These are phyloP conservation scores for Hippocampus abdominalis DNA, from an alignment of 2,113 vertebrate species.

Conservation along the genomic window DNA sequence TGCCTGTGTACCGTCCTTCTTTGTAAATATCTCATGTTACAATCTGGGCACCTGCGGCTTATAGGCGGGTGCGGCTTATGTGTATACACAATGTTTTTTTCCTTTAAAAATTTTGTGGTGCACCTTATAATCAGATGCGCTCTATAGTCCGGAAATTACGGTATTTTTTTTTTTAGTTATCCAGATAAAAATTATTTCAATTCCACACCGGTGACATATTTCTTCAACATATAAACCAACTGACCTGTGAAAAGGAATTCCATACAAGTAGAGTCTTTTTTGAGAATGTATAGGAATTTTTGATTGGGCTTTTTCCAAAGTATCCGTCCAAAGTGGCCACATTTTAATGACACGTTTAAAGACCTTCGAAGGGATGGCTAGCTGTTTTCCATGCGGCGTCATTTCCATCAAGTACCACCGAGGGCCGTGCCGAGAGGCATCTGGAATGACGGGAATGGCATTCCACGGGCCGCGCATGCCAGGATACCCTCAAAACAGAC, in stretches of 20 bases:
- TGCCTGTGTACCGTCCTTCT: too few relatives aligned
- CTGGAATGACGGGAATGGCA: constrained; percentile 41
- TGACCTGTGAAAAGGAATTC: not conserved
- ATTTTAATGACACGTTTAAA: not conserved
- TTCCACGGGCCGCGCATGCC: constrained; percentile 1
- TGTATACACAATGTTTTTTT: too few relatives aligned
- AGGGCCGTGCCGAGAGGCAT: not conserved
- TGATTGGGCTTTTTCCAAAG: not conserved
- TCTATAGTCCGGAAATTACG: too few relatives aligned
- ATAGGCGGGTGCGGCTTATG: too few relatives aligned
- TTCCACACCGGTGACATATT: too few relatives aligned
- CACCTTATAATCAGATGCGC: too few relatives aligned
- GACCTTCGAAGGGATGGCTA: constrained; percentile 20
- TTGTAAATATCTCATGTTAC: too few relatives aligned
- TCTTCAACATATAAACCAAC: not conserved
- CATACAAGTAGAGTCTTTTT: not conserved
- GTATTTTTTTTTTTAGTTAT: too few relatives aligned
- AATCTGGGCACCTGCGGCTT: too few relatives aligned
- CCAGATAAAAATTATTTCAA: too few relatives aligned
- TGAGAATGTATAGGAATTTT: not conserved
- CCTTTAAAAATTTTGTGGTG: too few relatives aligned
- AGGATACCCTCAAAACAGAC: constrained; percentile 10
- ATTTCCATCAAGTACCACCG: not conserved
- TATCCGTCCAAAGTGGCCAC: not conserved
- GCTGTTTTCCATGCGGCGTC: constrained; percentile 10